These are phyloP conservation scores for Aporophyla lueneburgensis DNA, from an alignment of 2,888 invertebrate genomes.

Conservation along the genomic window DNA sequence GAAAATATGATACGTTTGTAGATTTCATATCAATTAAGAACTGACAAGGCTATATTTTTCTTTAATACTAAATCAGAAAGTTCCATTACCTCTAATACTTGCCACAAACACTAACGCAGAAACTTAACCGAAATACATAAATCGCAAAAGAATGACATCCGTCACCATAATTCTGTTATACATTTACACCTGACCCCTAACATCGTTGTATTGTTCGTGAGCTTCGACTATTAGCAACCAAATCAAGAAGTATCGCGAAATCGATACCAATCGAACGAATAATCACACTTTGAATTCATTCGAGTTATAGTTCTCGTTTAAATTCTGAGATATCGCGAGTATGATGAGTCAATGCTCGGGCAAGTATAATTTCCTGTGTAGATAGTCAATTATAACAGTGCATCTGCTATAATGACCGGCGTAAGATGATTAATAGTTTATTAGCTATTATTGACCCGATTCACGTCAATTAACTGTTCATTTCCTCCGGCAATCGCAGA, in stretches of 20 bases:
- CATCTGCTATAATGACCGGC: conserved; percentile 66
- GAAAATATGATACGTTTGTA: conserved; percentile 12
- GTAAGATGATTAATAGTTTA: conserved; percentile 68
- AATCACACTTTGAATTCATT: conserved; percentile 46
- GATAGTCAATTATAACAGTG: conserved; percentile 70
- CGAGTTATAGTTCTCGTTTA: conserved; percentile 37
- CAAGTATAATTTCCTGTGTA: conserved; percentile 72
- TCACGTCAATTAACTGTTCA: conserved; percentile 46
- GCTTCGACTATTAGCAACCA: conserved; percentile 37
- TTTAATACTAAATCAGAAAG: conserved; percentile 46
- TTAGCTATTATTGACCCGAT: conserved; percentile 63
- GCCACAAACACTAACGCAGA: conserved; percentile 18
- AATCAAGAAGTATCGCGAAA: conserved; percentile 47
- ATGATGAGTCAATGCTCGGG: conserved; percentile 71
- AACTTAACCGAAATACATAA: conserved; percentile 35
- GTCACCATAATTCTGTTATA: conserved; percentile 37
- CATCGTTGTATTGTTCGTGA: conserved; percentile 51
- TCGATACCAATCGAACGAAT: conserved; percentile 50
- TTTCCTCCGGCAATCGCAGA: conserved; percentile 44
- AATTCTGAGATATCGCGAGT: conserved; percentile 47
- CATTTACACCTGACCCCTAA: conserved; percentile 44
- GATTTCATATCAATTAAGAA: conserved; percentile 26
- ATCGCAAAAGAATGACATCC: conserved; percentile 38
- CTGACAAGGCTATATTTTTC: conserved; percentile 28
- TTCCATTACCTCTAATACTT: conserved; percentile 41